These are phyloP conservation scores for Zoanthus gigantus DNA, from an alignment of 92 coral and sea anemone genomes.

Conservation along the genomic window DNA sequence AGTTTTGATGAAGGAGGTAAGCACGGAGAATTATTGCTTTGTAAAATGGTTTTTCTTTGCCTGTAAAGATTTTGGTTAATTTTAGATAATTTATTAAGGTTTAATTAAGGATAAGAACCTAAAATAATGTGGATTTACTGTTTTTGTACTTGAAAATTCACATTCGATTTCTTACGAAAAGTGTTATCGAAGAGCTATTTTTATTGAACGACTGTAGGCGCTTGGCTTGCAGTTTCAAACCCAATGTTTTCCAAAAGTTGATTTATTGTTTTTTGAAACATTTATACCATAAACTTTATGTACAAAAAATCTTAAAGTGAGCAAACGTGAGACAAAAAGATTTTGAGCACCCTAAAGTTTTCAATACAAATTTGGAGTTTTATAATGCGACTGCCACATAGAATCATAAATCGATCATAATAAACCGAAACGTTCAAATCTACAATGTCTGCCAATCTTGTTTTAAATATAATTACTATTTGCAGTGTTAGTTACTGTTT, in stretches of 20 bases:
- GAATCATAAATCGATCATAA: no score
- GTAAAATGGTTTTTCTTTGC: constrained; percentile 22
- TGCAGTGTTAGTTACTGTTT: neutral
- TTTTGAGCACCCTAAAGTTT: no score
- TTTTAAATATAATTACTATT: neutral
- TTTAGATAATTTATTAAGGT: neutral
- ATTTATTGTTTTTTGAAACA: no score
- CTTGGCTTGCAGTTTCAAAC: neutral
- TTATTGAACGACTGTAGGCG: neutral
- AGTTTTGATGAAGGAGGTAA: neutral
- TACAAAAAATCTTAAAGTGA: no score
- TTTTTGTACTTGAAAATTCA: constrained; percentile 22
- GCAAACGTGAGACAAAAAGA: no score
- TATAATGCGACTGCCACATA: no score
- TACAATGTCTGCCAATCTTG: no score
- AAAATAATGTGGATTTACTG: neutral
- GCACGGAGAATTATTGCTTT: neutral
- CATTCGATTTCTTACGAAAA: neutral
- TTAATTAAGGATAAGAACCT: constrained; percentile 4
- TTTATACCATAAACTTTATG: no score
- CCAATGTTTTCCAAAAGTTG: no score
- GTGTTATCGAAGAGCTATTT: neutral
- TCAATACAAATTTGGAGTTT: no score
- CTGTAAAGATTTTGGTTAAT: neutral
- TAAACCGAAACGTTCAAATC: no score